phyloP scores from a whole-genome alignment of 2,888 invertebrate species.

The Plemyria rubiginata region DNA sequence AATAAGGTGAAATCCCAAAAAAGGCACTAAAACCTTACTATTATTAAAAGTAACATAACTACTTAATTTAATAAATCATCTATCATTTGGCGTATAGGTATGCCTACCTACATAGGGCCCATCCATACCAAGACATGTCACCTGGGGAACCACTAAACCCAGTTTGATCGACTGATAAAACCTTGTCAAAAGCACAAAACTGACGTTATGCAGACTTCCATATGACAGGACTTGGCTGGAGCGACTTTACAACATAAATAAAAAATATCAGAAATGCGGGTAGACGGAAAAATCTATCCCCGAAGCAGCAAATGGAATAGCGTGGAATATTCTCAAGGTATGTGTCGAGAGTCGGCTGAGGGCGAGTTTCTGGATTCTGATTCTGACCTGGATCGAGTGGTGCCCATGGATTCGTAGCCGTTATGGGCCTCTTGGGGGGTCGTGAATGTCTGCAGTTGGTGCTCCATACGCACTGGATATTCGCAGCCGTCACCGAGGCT shows the following conservation, averaged over 20 bases:
- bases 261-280: constrained; percentile 21
- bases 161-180: neutral
- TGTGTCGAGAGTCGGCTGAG: constrained; percentile 60
- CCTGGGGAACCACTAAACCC: constrained; percentile 4
- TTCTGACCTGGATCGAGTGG: constrained; percentile 93
- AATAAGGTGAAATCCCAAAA: constrained; percentile 10
- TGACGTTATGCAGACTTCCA: neutral
- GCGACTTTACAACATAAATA: constrained; percentile 1
- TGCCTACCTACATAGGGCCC: constrained; percentile 22
- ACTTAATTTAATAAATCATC: constrained; percentile 22
- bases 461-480: constrained; percentile 92
- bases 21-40: constrained; percentile 7
- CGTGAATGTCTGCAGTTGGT: constrained; percentile 79
- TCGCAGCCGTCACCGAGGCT: constrained; percentile 96
- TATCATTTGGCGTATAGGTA: constrained; percentile 30
- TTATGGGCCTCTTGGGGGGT: constrained; percentile 72
- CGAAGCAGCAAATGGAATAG: constrained; percentile 10
- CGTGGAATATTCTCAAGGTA: constrained; percentile 68
- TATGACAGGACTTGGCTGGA: constrained; percentile 19
- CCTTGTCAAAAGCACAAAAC: constrained; percentile 1
- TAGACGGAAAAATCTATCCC: constrained; percentile 21
- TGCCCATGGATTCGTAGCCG: constrained; percentile 95
- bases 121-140: constrained; percentile 15
- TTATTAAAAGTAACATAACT: constrained; percentile 13
- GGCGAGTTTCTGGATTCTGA: constrained; percentile 46